Base-by-base conservation (phyloP, 2,113 vertebrate genomes). In the Myodes glareolus region DNA sequence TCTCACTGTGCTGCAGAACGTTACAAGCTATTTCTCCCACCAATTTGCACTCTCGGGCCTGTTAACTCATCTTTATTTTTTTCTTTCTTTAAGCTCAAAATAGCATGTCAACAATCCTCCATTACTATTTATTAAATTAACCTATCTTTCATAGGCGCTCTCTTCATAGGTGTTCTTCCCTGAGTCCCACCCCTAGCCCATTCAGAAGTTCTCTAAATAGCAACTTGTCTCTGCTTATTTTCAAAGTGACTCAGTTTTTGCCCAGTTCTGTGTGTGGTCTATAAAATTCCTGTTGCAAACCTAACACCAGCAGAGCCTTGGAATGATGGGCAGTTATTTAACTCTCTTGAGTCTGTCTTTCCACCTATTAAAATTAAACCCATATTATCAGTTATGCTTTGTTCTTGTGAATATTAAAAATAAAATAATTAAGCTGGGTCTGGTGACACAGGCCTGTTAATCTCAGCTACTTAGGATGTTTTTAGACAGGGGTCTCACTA, bases 71-170 rank as follows among this genome's bases (percentile, higher is more conserved):
- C 67, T 47, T 42, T 50, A 0, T 33, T 82, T 63, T 63, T 82
- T 90, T 80, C 36, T 88, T 78, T 76, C 47, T 76, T 86, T 84
- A 16, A 76, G 27, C 23, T 70, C 63, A 31, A 63, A 92, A 78
- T 90, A 47, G 70, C 80, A 97, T 4, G 84, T 90, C 29, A 77
- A 80, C 72, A 94, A 90, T 70, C 92, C 25, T 72, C 47, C 45
- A 55, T 81, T 88, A 94, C 42, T 52, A 86, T 81, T 95, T 94
- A 94, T 50, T 95, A 70, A 94, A 92, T 86, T 81, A 94, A 85
- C 81, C 65, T 96, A 50, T 75, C 52, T 84, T 78, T 85, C 42
- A 90, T 47, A 90, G 68, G 61, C 29, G 7, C 50, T 72, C 12
- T 88, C 33, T 72, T 50, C 4, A 9, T 23, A 88, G 29, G 47